Base-by-base conservation (phyloP, 2,113 vertebrate genomes). In the Misgurnus mizolepis region DNA sequence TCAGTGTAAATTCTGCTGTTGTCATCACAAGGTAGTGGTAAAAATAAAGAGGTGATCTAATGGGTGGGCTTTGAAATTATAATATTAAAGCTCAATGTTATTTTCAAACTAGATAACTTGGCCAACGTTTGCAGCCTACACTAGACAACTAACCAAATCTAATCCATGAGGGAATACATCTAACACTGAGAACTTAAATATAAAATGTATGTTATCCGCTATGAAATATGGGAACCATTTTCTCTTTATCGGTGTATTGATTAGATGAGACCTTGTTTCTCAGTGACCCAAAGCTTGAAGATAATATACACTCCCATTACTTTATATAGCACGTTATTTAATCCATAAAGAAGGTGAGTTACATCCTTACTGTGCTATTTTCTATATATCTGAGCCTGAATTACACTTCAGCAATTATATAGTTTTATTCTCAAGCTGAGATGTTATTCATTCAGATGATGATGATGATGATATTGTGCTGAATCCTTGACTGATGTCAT, bases 191-290 rank as follows among this genome's bases (percentile, higher is more conserved):
- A 27, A n/a, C 68, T 55, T 71, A 18, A 58, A 43, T 43, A 10
- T 43, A 22, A 58, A 60, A 43, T 27, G 18, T 10, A 41, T 12
- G n/a, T 47, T 56, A 61, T 47, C 39, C 45, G 43, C 18, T 4
- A 75, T 75, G 58, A 75, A n/a, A 47, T 22, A 75, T 64, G n/a
- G 56, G 14, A 49, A 49, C 27, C 58, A 8, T 43, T 27, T 75
- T 49, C 58, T 75, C 7, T 5, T 49, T 50, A 75, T 75, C 62
- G 58, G 58, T 39, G 58, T 75, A 62, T 75, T 75, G 72, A 75
- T 49, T 60, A 64, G 55, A 8, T 10, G n/a, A 74, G 71, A 61
- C 72, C 58, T 62, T 64, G 43, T 75, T 75, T 22, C 58, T 75
- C 58, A 4, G 40, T 62, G 72, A 75, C n/a, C 56, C 27, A 41